phyloP scores from a whole-genome alignment of 2,888 invertebrate species.

The Agriotes lineatus region DNA sequence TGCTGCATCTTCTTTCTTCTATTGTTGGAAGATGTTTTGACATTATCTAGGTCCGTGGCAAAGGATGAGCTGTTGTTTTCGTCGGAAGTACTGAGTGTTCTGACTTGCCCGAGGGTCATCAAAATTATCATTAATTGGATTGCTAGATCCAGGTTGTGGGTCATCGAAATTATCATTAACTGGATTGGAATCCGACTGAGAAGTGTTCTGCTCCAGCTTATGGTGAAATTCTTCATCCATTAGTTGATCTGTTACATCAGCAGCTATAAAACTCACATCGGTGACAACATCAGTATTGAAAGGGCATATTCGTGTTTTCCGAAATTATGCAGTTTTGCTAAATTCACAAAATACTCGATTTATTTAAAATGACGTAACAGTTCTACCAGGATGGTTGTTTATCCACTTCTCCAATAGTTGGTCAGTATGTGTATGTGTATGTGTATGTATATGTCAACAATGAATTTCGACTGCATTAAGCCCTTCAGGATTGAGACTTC shows the following conservation, averaged over 20 bases:
- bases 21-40: too few species aligned
- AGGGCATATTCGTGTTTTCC: background rate
- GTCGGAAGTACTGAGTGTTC: too few species aligned
- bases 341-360: slow-evolving; percentile 46
- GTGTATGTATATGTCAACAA: too few species aligned
- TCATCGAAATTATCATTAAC: background rate
- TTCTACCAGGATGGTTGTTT: slow-evolving; percentile 45
- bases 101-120: too few species aligned
- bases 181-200: too few species aligned
- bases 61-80: too few species aligned
- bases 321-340: background rate
- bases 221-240: background rate
- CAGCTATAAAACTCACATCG: slow-evolving; percentile 17
- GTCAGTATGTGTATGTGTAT: slow-evolving; percentile 45
- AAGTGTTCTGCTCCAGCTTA: too few species aligned
- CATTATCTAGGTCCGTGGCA: too few species aligned
- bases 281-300: background rate
- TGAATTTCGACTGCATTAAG: too few species aligned
- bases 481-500: too few species aligned
- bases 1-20: too few species aligned
- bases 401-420: slow-evolving; percentile 50
- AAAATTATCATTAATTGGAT: too few species aligned
- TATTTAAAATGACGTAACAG: slow-evolving; percentile 47
- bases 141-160: background rate
- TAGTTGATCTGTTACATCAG: slow-evolving; percentile 20